Base-by-base conservation (phyloP, 2,888 invertebrate species). In the Falcaria lacertinaria region DNA sequence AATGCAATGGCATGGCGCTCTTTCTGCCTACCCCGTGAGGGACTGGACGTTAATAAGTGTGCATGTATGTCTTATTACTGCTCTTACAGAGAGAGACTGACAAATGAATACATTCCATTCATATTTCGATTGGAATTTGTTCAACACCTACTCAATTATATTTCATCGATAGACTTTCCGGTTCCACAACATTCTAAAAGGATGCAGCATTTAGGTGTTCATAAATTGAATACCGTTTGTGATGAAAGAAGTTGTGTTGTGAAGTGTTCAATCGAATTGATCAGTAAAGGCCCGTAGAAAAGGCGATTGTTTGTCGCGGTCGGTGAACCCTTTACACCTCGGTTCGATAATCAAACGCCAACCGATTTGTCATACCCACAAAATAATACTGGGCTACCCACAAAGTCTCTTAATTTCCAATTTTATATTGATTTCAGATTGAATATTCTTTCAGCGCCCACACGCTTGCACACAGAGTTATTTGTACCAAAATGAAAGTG, bases 291-390 rank as follows among this genome's bases (percentile, higher is more conserved):
- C n/a, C n/a, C n/a, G n/a, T n/a, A n/a, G n/a, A n/a, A n/a, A n/a
- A n/a, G 65, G 46, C 54, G 58, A 58, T 61, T 61, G 59, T 56
- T 41, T 49, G 43, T 45, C 41, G 51, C 61, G 71, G 67, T 66
- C 70, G 53, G 39, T 54, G 72, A 71, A 66, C 71, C 50, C 44
- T 71, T 74, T 75, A 66, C 60, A 69, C 64, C 58, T 58, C 59
- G 67, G 62, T 77, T 70, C 69, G 68, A 65, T 74, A 8, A 70
- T 61, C 64, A 60, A 76, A 69, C 65, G 59, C 53, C 67, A 67
- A 69, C 67, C 75, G 74, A 82, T 82, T 83, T 69, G 78, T 74
- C 75, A 69, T 69, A 74, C 69, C 53, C 42, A 46, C 47, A 39
- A 45, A 28, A 49, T 52, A 41, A 44, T 45, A 36, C 34, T 41